These are phyloP conservation scores for Chaitophorus viminalis DNA, from an alignment of 2,888 invertebrate species.

Conservation along the genomic window DNA sequence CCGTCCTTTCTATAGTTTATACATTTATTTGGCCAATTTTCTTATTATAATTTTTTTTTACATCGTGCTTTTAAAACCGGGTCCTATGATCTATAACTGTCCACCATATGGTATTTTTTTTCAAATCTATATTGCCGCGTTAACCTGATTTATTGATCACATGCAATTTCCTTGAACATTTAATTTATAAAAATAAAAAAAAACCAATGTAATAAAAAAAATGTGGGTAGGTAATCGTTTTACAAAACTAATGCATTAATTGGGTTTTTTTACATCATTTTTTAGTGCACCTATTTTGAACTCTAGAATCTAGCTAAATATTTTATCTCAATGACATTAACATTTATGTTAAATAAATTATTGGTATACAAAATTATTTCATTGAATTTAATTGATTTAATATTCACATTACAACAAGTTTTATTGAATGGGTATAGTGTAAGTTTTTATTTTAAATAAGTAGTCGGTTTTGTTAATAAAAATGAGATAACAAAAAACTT, in stretches of 20 bases:
- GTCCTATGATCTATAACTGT: neutral
- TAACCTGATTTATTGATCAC: neutral
- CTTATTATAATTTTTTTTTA: neutral
- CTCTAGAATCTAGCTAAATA: neutral
- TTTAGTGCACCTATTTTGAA: neutral
- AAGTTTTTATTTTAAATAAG: too few relatives aligned
- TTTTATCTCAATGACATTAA: too few relatives aligned
- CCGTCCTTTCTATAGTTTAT: neutral
- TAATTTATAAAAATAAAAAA: neutral
- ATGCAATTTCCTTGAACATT: neutral
- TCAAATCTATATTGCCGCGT: neutral
- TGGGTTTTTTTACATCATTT: neutral
- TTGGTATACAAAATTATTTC: too few relatives aligned
- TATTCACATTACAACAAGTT: too few relatives aligned
- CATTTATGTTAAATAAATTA: too few relatives aligned
- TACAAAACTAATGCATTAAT: neutral
- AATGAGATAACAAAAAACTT: too few relatives aligned
- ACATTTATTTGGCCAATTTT: neutral
- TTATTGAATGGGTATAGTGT: too few relatives aligned
- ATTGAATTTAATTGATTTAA: too few relatives aligned
- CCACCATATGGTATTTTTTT: neutral
- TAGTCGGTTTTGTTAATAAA: too few relatives aligned
- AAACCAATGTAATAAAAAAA: neutral
- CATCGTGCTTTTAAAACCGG: neutral
- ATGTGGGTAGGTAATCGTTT: neutral